These are phyloP conservation scores for Acholoe squamosa DNA, from an alignment of 2,888 invertebrate species.

Conservation along the genomic window DNA sequence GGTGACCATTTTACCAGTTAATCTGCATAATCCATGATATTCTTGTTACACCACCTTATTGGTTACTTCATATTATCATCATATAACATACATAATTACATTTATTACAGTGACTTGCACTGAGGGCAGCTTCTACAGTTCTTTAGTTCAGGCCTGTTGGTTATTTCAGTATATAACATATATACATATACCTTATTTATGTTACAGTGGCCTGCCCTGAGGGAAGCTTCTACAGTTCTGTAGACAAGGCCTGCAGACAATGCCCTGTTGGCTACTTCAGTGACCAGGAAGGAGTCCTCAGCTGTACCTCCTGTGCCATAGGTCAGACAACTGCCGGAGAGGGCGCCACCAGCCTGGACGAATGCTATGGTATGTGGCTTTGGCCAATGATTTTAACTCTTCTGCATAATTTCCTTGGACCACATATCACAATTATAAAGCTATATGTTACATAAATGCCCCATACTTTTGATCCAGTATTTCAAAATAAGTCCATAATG, in stretches of 20 bases:
- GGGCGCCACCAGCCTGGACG: slow-evolving; percentile 68
- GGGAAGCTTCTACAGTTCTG: slow-evolving; percentile 69
- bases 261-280: slow-evolving; percentile 75
- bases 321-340: slow-evolving; percentile 72
- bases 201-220: slow-evolving; percentile 72
- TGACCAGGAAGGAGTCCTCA: slow-evolving; percentile 68
- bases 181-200: neutral
- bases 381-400: too few relatives aligned
- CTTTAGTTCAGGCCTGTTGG: neutral
- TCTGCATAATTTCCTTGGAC: too few relatives aligned
- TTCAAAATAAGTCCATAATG: too few relatives aligned
- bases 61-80: too few relatives aligned
- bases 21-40: too few relatives aligned
- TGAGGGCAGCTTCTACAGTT: slow-evolving; percentile 69
- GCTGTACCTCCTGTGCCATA: slow-evolving; percentile 73
- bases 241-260: slow-evolving; percentile 71
- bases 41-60: neutral
- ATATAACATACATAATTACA: too few relatives aligned
- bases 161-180: neutral
- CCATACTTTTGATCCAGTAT: too few relatives aligned
- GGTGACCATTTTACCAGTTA: too few relatives aligned
- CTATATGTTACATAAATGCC: too few relatives aligned
- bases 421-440: too few relatives aligned
- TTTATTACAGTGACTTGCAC: slow-evolving; percentile 72
- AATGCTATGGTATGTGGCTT: slow-evolving; percentile 69